Evolutionary conservation across 2,113 vertebrate species (phyloP).

Genomic region (Abramis brama): DNA sequence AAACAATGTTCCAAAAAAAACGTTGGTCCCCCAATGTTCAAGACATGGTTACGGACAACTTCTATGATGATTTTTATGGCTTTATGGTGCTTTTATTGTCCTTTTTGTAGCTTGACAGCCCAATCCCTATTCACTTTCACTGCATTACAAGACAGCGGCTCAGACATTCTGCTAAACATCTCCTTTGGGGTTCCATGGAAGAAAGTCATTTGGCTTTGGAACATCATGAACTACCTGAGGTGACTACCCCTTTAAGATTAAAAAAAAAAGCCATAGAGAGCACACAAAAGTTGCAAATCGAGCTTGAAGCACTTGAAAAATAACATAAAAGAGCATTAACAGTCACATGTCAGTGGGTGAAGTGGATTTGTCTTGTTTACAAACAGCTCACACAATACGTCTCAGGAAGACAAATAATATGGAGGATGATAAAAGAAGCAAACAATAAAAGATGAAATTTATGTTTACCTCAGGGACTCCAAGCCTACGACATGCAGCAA

Average conservation of each 20-base stretch:
- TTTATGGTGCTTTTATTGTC: not conserved
- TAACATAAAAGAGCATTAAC: slow-evolving; percentile 6
- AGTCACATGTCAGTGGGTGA: not conserved
- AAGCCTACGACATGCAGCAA: slow-evolving; percentile 85
- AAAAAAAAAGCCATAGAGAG: not conserved
- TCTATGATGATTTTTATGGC: not conserved
- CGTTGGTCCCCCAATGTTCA: too few relatives aligned
- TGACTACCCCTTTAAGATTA: slow-evolving; percentile 7
- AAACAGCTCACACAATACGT: slow-evolving; percentile 29
- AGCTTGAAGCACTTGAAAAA: slow-evolving; percentile 27
- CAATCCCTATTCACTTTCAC: not conserved
- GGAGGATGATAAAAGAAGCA: not conserved
- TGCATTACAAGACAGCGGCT: not conserved
- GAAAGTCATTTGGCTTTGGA: not conserved
- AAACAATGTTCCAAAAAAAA: too few relatives aligned
- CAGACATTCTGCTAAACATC: not conserved
- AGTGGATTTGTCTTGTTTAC: not conserved
- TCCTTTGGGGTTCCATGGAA: not conserved
- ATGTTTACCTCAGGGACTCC: slow-evolving; percentile 85
- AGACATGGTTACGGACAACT: not conserved
- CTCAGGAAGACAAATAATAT: slow-evolving; percentile 9
- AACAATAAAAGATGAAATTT: not conserved
- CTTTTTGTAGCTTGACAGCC: not conserved
- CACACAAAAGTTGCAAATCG: not conserved
- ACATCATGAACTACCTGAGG: not conserved